A percentile compares a stretch with the other conserved stretches of the same genome.
phyloP scores from a whole-genome alignment of 2,797 vertebrate species.

The Enteromius radiatus region DNA sequence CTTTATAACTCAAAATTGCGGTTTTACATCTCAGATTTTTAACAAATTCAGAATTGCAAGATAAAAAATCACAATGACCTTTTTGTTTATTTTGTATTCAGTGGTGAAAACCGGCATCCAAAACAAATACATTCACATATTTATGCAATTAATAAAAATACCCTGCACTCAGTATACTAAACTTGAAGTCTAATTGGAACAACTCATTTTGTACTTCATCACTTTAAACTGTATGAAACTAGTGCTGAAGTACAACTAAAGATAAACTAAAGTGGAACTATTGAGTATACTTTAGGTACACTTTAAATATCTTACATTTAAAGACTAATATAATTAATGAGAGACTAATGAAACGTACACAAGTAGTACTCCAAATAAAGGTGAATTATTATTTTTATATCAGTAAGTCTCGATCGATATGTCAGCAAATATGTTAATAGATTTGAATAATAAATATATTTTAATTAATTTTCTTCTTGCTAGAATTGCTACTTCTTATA shows the following conservation, averaged over 20 bases:
- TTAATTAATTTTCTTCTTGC: background rate
- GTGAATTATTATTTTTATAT: background rate
- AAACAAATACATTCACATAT: background rate
- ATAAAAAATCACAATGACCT: too few species aligned
- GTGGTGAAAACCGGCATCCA: too few species aligned
- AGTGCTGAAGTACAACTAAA: background rate
- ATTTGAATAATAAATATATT: background rate
- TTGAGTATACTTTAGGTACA: background rate
- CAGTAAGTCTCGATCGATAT: background rate
- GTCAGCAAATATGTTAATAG: background rate
- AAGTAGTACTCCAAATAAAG: background rate
- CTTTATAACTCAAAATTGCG: too few species aligned
- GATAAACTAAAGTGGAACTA: background rate
- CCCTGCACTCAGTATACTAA: background rate
- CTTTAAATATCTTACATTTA: background rate
- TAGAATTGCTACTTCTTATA: background rate
- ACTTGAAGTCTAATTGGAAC: background rate
- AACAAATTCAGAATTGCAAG: too few species aligned
- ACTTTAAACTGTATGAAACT: background rate
- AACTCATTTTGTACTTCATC: background rate
- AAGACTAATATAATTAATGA: background rate
- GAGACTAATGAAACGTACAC: background rate
- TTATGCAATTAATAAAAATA: background rate
- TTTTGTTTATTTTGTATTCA: too few species aligned
- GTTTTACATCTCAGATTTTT: too few species aligned